A percentile compares a stretch with the other conserved stretches of the same genome.
phyloP scores from a whole-genome alignment of 2,113 vertebrate species.

The Astur gentilis region DNA sequence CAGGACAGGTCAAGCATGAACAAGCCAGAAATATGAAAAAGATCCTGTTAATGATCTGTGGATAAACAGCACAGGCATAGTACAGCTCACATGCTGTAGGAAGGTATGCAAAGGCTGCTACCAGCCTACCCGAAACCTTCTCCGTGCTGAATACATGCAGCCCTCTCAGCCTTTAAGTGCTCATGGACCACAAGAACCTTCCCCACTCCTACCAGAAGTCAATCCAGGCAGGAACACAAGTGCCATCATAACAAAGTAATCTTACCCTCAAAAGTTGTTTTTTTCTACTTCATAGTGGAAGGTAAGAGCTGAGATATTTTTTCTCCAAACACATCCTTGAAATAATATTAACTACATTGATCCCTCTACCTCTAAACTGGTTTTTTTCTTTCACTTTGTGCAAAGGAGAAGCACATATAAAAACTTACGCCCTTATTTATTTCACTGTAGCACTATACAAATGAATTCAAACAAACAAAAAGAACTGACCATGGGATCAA shows the following conservation, averaged over 20 bases:
- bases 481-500: not conserved
- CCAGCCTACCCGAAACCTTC: not conserved
- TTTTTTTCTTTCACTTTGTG: not conserved
- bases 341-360: not conserved
- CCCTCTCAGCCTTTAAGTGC: not conserved
- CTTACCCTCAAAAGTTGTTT: not conserved
- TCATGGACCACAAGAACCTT: not conserved
- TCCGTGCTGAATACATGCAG: not conserved
- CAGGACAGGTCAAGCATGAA: not conserved
- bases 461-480: not conserved
- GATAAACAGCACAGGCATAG: not conserved
- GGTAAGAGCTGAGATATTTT: not conserved
- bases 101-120: not conserved
- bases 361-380: not conserved
- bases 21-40: not conserved
- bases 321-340: not conserved
- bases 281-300: not conserved
- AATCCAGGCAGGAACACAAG: not conserved
- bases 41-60: not conserved
- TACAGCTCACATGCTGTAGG: not conserved
- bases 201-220: not conserved
- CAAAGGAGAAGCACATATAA: not conserved
- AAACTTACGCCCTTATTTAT: not conserved
- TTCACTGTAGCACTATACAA: not conserved
- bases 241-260: not conserved